phyloP scores from a whole-genome alignment of 2,888 invertebrate genomes.

The Caenorhabditis uteleia region DNA sequence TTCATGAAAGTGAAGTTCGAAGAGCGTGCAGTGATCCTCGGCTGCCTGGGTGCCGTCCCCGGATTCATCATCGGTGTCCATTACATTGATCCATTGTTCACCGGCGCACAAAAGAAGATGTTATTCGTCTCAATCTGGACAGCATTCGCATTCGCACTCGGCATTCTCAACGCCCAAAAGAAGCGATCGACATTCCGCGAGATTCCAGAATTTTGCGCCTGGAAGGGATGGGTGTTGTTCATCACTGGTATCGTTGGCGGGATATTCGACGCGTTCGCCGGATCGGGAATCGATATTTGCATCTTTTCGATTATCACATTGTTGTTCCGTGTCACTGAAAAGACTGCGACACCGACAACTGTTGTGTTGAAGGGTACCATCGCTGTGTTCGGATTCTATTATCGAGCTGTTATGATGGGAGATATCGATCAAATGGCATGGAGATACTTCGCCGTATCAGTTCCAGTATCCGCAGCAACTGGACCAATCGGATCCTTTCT shows the following conservation, averaged over 20 bases:
- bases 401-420: constrained; percentile 61
- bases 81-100: constrained; percentile 62
- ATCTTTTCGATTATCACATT: constrained; percentile 66
- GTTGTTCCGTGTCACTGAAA: constrained; percentile 64
- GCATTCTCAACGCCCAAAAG: constrained; percentile 65
- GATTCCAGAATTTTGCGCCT: constrained; percentile 58
- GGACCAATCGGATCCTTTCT: constrained; percentile 62
- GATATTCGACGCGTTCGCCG: constrained; percentile 68
- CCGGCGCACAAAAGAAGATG: constrained; percentile 69
- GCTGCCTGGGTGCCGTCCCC: constrained; percentile 62
- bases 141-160: constrained; percentile 69
- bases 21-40: constrained; percentile 62
- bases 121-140: constrained; percentile 70
- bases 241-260: constrained; percentile 68
- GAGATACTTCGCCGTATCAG: constrained; percentile 53
- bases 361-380: constrained; percentile 69
- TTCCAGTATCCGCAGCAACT: constrained; percentile 54
- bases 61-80: constrained; percentile 67
- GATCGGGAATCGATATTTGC: constrained; percentile 69
- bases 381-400: constrained; percentile 62
- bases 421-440: constrained; percentile 57
- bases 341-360: constrained; percentile 69
- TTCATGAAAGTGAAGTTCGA: constrained; percentile 67
- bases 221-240: constrained; percentile 63
- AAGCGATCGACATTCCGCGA: constrained; percentile 58